Evolutionary conservation across 2,797 vertebrate species (phyloP), one percentile per base, ranked within the genome.

Genomic region (Takifugu rubripes): DNA sequence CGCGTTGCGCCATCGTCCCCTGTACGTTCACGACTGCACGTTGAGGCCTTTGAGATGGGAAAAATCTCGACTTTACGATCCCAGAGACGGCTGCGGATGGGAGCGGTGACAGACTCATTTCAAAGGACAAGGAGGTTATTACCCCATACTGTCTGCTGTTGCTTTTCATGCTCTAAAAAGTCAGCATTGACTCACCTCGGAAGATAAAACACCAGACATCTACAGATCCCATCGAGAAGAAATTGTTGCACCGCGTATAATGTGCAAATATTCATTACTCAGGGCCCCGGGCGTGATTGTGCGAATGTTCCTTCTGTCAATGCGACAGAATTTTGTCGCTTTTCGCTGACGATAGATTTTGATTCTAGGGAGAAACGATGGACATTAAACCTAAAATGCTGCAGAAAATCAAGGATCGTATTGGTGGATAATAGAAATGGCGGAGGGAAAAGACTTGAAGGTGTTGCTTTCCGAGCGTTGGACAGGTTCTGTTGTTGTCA

Each of bases 41-140:
- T 27, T 64, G n/a, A 52, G 60, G 64, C 29, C 56, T 45, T 75
- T 27, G 31, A 57, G 36, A 36, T 69, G 43, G 49, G 54, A n/a
- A 56, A 59, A 78, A 75, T 73, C 68, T 81, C 48, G 59, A 69
- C 56, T 65, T 68, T 63, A 58, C 62, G 46, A 78, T 72, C 58
- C 72, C 31, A 27, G 25, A 67, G 49, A 83, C 66, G 45, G 60
- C 64, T 65, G n/a, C 26, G 43, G 56, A 56, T 46, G 3, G 49
- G 16, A 49, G 61, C 72, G 43, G 70, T 84, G 85, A 89, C 83
- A 88, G 82, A 64, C 77, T 85, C 68, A 87, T 88, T 89, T 90
- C 66, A 75, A 67, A 85, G 82, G 83, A 90, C 79, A 86, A 76
- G 79, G 59, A 82, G 74, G 75, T 87, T 88, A 88, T 91, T 89